Evolutionary conservation across 2,797 vertebrate species (phyloP), one percentile per base, ranked within the genome.

Genomic region (Lerista edwardsae): DNA sequence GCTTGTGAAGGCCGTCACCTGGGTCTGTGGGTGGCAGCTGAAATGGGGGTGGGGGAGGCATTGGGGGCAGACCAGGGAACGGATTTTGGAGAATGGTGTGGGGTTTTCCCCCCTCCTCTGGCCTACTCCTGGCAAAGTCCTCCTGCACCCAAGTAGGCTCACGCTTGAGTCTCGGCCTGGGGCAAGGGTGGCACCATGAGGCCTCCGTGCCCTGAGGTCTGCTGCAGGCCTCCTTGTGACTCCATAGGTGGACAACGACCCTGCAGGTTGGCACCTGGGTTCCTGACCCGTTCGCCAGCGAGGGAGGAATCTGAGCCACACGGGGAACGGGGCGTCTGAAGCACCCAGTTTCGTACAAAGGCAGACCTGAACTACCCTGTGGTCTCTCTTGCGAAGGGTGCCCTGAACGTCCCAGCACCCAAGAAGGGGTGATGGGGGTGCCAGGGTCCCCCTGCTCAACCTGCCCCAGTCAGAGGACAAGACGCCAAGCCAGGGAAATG

Each of bases 381-480:
- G 12, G 29, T 19, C 14, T 27, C 76, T 23, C 31, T 10, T 36
- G 47, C 55, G 25, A 71, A 47, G n/a, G 55, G 5, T 9, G 1
- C 39, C 10, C 8, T 34, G 57, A 61, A 12, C 83, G 44, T 41
- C 44, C 36, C 12, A 9, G 8, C 51, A 41, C 21, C 21, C 6
- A 21, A 44, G 23, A 47, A 55, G 55, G 68, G 75, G 36, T 11
- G 41, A 7, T 0, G 57, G 25, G 3, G 69, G 2, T 4, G 64
- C 61, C 27, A 14, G 19, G 36, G 59, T 4, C 83, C 65, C 17
- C 2, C 39, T 1, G 4, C 29, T n/a, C 31, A 21, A 17, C 39
- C 75, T 39, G 39, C 36, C 47, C 84, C 61, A 21, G 62, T 31
- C 5, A 34, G 51, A 41, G 80, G 51, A 83, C 83, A 44, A 84